A percentile compares a stretch with the other conserved stretches of the same genome.
Conservation (phyloP, 37 sponge, comb jelly and placozoan genomes). For the Geodia barretti region DNA sequence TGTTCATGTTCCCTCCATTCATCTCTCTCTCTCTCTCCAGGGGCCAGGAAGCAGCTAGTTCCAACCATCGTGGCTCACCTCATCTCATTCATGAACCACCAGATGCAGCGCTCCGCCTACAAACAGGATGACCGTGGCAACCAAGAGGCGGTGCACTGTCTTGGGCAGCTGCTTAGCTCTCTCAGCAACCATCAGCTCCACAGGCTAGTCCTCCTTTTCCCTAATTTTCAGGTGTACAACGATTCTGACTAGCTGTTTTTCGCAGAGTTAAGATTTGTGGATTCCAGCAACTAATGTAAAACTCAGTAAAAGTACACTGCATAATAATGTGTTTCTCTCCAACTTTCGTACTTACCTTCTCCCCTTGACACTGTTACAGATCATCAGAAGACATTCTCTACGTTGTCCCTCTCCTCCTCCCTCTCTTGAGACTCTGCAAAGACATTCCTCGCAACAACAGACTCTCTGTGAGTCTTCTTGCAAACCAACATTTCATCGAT, state of each 20-base stretch:
- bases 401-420: slow-evolving; percentile 17
- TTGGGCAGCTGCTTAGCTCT: slow-evolving; percentile 13
- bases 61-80: slow-evolving; percentile 44
- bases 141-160: slow-evolving; percentile 11
- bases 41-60: slow-evolving; percentile 17
- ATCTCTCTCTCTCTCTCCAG: slow-evolving; percentile 5
- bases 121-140: slow-evolving; percentile 19
- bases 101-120: slow-evolving; percentile 19
- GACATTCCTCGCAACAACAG: slow-evolving; percentile 14
- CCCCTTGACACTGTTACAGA: not conserved
- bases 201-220: no score
- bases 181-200: not conserved
- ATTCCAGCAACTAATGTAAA: no score
- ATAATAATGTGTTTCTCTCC: no score
- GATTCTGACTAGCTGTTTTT: no score
- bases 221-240: no score
- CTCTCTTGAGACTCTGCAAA: slow-evolving; percentile 40
- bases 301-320: no score
- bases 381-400: slow-evolving; percentile 23
- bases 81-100: slow-evolving; percentile 22
- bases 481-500: no score
- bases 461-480: slow-evolving; percentile 39
- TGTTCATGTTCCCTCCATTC: no score
- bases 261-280: no score
- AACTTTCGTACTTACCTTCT: not conserved